phyloP scores from a whole-genome alignment of 1,140 invertebrate genomes.

The Planococcus citri region DNA sequence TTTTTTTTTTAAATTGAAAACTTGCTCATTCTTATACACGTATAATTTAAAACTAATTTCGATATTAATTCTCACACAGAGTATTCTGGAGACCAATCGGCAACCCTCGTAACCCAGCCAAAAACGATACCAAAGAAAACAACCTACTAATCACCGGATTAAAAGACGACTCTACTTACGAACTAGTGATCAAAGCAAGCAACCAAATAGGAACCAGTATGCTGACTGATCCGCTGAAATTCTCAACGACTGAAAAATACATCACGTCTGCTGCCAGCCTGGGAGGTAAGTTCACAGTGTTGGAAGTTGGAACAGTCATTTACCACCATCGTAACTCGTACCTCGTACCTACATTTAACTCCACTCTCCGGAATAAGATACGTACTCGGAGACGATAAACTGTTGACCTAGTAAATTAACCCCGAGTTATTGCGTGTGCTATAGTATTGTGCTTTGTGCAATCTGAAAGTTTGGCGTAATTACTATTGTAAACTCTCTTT shows the following conservation, averaged over 20 bases:
- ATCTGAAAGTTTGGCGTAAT: no score
- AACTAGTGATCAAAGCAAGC: conserved; percentile 65
- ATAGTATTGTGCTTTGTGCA: no score
- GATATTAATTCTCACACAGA: conserved; percentile 31
- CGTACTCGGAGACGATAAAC: no score
- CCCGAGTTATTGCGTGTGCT: no score
- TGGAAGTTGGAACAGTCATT: no score
- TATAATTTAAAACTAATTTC: no score
- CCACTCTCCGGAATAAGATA: no score
- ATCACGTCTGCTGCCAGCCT: conserved; percentile 46
- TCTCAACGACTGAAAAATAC: conserved; percentile 53
- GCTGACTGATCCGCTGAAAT: conserved; percentile 54
- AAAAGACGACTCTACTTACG: conserved; percentile 56
- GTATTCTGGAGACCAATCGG: conserved; percentile 40
- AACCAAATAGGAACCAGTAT: conserved; percentile 64
- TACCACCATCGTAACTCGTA: no score
- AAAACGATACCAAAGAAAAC: conserved; percentile 57
- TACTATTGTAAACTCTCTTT: no score
- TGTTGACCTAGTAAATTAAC: no score
- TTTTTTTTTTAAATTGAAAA: not conserved
- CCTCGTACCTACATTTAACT: no score
- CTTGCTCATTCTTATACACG: no score
- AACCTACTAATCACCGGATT: conserved; percentile 51
- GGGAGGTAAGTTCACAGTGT: conserved; percentile 36
- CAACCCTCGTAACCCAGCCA: conserved; percentile 37